These are phyloP conservation scores for Lophura nycthemera DNA, from an alignment of 2,113 vertebrate species.

Conservation along the genomic window DNA sequence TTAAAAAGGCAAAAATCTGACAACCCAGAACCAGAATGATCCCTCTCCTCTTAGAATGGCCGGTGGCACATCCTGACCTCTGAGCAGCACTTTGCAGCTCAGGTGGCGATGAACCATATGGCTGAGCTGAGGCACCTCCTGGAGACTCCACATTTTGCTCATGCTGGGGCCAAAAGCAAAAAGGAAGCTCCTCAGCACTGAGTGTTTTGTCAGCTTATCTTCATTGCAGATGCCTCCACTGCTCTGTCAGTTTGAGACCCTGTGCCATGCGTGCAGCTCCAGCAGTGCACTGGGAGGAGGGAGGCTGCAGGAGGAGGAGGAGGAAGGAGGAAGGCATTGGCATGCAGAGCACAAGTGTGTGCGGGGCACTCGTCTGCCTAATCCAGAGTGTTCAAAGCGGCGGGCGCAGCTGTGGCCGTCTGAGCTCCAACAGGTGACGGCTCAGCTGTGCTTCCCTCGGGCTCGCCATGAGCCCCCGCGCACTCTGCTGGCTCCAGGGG, in stretches of 20 bases:
- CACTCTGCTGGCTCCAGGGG: neutral
- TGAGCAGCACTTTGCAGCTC: neutral
- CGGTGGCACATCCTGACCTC: neutral
- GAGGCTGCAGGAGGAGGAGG: neutral
- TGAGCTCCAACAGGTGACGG: slow-evolving; percentile 72
- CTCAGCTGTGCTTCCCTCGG: slow-evolving; percentile 66
- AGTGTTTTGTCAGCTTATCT: neutral
- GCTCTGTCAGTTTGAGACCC: neutral
- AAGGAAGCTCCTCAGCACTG: neutral
- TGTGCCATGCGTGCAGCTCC: neutral
- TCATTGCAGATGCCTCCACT: neutral
- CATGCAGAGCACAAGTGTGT: slow-evolving; percentile 57
- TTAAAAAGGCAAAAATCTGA: neutral
- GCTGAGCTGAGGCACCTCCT: neutral
- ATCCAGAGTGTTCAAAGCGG: slow-evolving; percentile 58
- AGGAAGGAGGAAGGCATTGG: slow-evolving; percentile 9
- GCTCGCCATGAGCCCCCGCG: neutral
- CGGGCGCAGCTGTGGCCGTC: slow-evolving; percentile 59
- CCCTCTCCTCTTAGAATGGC: neutral
- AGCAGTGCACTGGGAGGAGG: accelerated
- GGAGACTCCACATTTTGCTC: neutral
- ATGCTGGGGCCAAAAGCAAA: neutral
- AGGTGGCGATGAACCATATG: too few relatives aligned
- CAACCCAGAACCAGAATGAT: neutral
- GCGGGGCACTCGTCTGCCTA: slow-evolving; percentile 25